Conservation (phyloP, 1,140 invertebrate species). For the Drosophila mayri region DNA sequence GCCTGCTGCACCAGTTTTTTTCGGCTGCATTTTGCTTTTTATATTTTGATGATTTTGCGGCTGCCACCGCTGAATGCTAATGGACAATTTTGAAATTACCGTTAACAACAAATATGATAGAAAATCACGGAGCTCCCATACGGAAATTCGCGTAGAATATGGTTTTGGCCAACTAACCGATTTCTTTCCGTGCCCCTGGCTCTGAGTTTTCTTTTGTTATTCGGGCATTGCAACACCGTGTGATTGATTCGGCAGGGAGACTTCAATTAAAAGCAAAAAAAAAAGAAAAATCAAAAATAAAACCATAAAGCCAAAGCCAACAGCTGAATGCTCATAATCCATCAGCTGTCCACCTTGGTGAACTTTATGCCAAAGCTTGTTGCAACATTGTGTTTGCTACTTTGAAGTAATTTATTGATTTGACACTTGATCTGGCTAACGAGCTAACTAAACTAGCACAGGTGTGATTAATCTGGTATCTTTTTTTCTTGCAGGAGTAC, state of each 20-base stretch:
- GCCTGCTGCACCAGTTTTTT: conserved; percentile 55
- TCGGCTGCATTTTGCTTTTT: conserved; percentile 13
- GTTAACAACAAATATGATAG: conserved; percentile 41
- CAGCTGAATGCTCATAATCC: conserved; percentile 18
- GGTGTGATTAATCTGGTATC: conserved; percentile 31
- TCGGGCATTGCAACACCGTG: conserved; percentile 49
- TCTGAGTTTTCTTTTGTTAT: conserved; percentile 20
- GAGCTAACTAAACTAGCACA: conserved; percentile 9
- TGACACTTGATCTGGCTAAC: conserved; percentile 63
- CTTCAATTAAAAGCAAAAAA: conserved; percentile 55
- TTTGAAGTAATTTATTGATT: conserved; percentile 57
- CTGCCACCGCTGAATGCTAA: conserved; percentile 23
- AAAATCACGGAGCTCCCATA: conserved; percentile 50
- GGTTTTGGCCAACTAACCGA: conserved; percentile 12
- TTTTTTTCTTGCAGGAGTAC: conserved; percentile 74
- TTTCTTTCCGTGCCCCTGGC: conserved; percentile 40
- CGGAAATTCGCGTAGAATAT: conserved; percentile 66
- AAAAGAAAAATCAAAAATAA: background rate
- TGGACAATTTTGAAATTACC: conserved; percentile 41
- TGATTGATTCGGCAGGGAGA: conserved; percentile 19
- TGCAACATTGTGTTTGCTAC: conserved; percentile 30
- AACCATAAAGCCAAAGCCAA: conserved; percentile 1
- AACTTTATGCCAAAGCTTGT: conserved; percentile 29
- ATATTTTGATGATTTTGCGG: conserved; percentile 29
- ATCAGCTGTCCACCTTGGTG: conserved; percentile 38